phyloP scores from a whole-genome alignment of 37 sponge, comb jelly and placozoan genomes.

The Beroe forskalii region DNA sequence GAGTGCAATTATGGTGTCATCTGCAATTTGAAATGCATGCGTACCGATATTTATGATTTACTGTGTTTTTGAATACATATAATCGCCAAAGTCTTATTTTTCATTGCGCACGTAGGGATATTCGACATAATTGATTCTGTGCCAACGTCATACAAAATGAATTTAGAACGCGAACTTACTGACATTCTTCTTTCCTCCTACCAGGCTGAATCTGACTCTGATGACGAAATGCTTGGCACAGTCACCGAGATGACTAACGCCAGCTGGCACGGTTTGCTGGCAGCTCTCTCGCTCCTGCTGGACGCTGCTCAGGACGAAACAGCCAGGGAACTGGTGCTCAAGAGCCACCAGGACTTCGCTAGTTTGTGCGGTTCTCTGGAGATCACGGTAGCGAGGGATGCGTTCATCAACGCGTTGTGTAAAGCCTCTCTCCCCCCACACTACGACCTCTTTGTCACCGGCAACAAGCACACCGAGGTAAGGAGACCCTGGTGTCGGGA shows the following conservation, averaged over 20 bases:
- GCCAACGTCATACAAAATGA: too few species aligned
- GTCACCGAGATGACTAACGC: constrained; percentile 71
- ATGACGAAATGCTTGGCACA: background rate
- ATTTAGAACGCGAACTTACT: too few species aligned
- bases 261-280: constrained; percentile 87
- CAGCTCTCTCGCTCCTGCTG: constrained; percentile 81
- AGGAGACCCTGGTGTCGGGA: background rate
- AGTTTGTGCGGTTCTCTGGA: constrained; percentile 76
- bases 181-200: too few species aligned
- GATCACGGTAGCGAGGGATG: constrained; percentile 79
- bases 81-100: too few species aligned
- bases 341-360: constrained; percentile 76
- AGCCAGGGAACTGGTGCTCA: constrained; percentile 73
- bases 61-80: too few species aligned
- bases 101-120: too few species aligned
- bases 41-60: too few species aligned
- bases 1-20: too few species aligned
- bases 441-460: constrained; percentile 67
- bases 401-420: constrained; percentile 88
- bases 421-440: constrained; percentile 86
- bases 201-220: constrained; percentile 26
- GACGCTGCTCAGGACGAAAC: constrained; percentile 87
- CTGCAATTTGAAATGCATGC: too few species aligned
- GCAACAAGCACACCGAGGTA: constrained; percentile 63
- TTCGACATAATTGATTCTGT: too few species aligned